Evolutionary conservation across 2,888 invertebrate genomes (phyloP).

Genomic region (Phorcus lineatus): DNA sequence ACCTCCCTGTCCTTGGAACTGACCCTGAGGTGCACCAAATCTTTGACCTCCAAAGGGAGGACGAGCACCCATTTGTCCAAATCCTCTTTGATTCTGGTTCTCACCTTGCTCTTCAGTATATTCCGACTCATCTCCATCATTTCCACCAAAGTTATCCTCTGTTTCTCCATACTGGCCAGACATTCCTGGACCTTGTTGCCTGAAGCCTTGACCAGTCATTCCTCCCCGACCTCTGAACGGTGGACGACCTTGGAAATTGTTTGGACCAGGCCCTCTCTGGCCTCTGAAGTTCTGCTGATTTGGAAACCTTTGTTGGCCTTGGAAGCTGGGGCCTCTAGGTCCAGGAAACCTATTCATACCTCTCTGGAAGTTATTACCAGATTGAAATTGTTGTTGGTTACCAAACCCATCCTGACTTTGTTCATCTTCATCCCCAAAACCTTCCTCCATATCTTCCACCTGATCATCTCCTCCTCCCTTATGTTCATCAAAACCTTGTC

Average conservation of each 20-base stretch:
- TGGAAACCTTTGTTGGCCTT: slow-evolving; percentile 1
- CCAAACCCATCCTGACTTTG: background rate
- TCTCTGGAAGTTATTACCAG: background rate
- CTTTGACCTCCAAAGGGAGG: background rate
- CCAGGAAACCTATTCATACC: slow-evolving; percentile 11
- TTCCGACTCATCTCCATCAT: background rate
- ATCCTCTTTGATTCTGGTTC: background rate
- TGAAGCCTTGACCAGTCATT: background rate
- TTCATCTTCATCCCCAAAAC: slow-evolving; percentile 9
- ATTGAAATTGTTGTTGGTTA: background rate
- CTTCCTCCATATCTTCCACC: slow-evolving; percentile 5
- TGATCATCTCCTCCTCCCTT: background rate
- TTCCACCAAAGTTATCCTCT: background rate
- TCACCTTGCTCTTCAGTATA: background rate
- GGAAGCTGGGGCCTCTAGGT: slow-evolving; percentile 17
- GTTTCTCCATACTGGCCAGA: background rate
- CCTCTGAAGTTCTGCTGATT: background rate
- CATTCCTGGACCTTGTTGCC: background rate
- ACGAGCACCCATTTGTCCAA: background rate
- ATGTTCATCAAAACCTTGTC: background rate
- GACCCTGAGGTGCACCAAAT: slow-evolving; percentile 23
- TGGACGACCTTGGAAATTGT: background rate
- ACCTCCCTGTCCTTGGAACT: slow-evolving; percentile 25
- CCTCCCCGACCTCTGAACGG: background rate
- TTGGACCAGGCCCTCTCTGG: background rate